Evolutionary conservation across 1,140 invertebrate species (phyloP).

Genomic region (Trichomalopsis sarcophagae): DNA sequence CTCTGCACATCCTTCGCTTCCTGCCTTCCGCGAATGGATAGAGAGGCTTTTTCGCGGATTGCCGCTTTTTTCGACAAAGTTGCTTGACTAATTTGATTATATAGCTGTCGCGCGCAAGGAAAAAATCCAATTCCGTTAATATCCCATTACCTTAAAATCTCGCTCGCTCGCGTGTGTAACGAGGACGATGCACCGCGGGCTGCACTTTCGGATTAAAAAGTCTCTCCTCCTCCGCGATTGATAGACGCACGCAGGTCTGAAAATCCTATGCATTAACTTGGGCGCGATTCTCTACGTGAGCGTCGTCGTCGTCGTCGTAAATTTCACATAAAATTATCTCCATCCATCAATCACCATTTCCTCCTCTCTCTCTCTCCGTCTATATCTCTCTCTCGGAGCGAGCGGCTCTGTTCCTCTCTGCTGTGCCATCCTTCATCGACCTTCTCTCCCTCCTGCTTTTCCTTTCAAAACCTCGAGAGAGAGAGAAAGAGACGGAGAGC

Average conservation of each 20-base stretch:
- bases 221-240: not conserved
- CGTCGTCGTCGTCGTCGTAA: constrained; percentile 11
- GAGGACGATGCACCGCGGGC: too few relatives aligned
- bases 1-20: not conserved
- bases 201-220: too few relatives aligned
- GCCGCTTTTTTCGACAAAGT: too few relatives aligned
- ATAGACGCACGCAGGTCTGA: not conserved
- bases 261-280: constrained; percentile 15
- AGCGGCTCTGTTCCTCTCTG: not conserved
- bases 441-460: constrained; percentile 17
- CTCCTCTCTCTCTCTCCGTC: not conserved
- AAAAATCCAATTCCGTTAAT: too few relatives aligned
- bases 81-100: too few relatives aligned
- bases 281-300: not conserved
- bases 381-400: not conserved
- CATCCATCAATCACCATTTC: constrained; percentile 46
- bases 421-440: constrained; percentile 26
- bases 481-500: not conserved
- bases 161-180: not conserved
- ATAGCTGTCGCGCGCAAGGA: too few relatives aligned
- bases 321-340: constrained; percentile 47
- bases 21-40: not conserved
- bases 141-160: not conserved
- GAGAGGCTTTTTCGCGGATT: too few relatives aligned
- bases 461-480: constrained; percentile 22